Conservation (phyloP, 2,797 vertebrate species). For the Chelon auratus region DNA sequence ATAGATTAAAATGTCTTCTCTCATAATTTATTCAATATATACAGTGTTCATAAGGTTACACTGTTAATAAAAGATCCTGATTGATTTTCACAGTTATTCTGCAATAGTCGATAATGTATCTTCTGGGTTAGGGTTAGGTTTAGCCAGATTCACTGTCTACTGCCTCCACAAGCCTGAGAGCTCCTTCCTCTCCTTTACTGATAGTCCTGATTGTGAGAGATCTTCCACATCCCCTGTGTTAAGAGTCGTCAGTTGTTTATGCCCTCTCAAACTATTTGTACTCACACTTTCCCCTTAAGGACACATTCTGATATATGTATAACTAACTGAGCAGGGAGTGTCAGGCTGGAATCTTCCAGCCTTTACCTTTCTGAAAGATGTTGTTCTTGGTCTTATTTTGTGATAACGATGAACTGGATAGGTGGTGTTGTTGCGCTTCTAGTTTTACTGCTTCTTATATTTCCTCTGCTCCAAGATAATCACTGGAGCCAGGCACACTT, state of each 20-base stretch:
- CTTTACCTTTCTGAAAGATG: not conserved
- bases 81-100: not conserved
- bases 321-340: not conserved
- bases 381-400: not conserved
- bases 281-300: not conserved
- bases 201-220: not conserved
- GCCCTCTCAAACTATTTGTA: not conserved
- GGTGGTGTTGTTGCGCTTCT: not conserved
- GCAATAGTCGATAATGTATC: not conserved
- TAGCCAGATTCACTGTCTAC: not conserved
- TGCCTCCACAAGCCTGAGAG: not conserved
- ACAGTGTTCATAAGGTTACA: conserved; percentile 7
- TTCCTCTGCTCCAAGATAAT: not conserved
- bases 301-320: not conserved
- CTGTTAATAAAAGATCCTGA: not conserved
- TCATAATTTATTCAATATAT: conserved; percentile 5
- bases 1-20: not conserved
- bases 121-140: no score
- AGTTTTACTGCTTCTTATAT: not conserved
- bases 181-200: not conserved
- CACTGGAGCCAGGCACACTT: not conserved
- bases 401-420: not conserved
- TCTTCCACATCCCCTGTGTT: not conserved
- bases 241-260: not conserved
- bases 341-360: not conserved